phyloP scores from a whole-genome alignment of 2,113 vertebrate genomes.

The Hypomesus transpacificus region DNA sequence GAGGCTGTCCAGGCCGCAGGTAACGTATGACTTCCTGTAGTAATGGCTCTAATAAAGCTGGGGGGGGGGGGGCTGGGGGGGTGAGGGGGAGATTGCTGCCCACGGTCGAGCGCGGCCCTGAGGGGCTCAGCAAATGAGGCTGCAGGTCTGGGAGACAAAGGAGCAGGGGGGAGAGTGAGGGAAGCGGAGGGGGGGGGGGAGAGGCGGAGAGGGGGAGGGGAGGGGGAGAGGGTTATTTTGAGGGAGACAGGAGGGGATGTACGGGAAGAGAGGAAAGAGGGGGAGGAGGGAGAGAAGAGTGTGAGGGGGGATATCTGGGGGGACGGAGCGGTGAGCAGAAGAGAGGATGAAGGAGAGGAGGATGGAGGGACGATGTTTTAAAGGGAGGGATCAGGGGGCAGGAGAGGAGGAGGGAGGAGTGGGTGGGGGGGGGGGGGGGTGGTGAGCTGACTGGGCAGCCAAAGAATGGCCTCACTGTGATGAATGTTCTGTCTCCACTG shows the following conservation, averaged over 20 bases:
- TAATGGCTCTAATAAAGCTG: slow-evolving; percentile 49
- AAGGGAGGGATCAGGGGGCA: background rate
- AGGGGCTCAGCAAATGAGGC: slow-evolving; percentile 42
- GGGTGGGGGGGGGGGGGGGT: background rate
- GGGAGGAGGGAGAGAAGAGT: background rate
- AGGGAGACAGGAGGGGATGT: background rate
- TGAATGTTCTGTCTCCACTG: slow-evolving; percentile 46
- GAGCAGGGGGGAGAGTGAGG: slow-evolving; percentile 30
- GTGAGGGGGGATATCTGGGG: background rate
- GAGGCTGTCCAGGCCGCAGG: slow-evolving; percentile 25
- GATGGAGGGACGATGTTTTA: background rate
- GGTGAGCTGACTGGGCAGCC: background rate
- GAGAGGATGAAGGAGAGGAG: background rate
- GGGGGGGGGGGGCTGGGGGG: slow-evolving; percentile 11
- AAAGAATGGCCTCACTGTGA: slow-evolving; percentile 18
- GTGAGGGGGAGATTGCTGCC: background rate
- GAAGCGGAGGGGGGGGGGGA: background rate
- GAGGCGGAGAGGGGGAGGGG: background rate
- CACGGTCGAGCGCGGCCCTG: background rate
- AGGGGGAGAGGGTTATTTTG: background rate
- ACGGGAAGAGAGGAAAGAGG: background rate
- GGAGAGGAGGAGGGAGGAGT: background rate
- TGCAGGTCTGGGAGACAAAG: slow-evolving; percentile 29
- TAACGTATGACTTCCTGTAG: slow-evolving; percentile 45
- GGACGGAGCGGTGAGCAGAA: background rate